Evolutionary conservation across 2,113 vertebrate genomes (phyloP), one percentile per base, ranked within the genome.

Genomic region (Cinclus mexicanus): DNA sequence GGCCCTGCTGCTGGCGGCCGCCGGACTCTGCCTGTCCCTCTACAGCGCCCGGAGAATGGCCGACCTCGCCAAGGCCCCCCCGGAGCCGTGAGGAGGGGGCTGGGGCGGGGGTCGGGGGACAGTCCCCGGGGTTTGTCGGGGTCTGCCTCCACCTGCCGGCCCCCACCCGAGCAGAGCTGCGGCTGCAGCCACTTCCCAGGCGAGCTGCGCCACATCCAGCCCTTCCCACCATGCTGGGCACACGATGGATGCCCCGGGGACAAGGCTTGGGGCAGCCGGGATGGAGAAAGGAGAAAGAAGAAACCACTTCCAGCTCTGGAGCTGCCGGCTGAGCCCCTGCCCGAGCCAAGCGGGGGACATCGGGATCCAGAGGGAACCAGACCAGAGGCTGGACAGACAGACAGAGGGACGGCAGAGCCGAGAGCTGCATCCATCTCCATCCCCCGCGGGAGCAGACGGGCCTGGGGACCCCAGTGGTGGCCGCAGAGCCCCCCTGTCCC

Each of bases 11-110:
- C 97, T 99, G 96, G 99, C 99, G 39, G 98, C 99, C 28, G 97
- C 99, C 11, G 99, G 99, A 35, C 97, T 99, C 67, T 98, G 99
- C 52, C 84, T 99, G 85, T 99, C 99, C 94, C 98, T 98, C 97
- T 99, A 99, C 96, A 99, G 99, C 6, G 98, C 98, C 81, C 98
- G 98, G 77, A 99, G 98, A 94, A 99, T 99, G 99, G 98, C 98
- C 0, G 96, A 97, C 79, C 98, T 98, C 53, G 94, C 92, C 70
- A 98, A 89, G 17, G 63, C 67, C 4, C 95, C 97, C 47, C 98
- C 98, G 1, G 90, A 91, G 19, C 97, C 97, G 6, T 98, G 94
- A 98, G 3, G 20, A 84, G 31, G 44, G 39, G 68, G 26, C 67
- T 1, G 6, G 4, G 1, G 88, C 42, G 42, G 53, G 55, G 53